phyloP scores from a whole-genome alignment of 2,888 invertebrate species.

The Lithosia quadra region DNA sequence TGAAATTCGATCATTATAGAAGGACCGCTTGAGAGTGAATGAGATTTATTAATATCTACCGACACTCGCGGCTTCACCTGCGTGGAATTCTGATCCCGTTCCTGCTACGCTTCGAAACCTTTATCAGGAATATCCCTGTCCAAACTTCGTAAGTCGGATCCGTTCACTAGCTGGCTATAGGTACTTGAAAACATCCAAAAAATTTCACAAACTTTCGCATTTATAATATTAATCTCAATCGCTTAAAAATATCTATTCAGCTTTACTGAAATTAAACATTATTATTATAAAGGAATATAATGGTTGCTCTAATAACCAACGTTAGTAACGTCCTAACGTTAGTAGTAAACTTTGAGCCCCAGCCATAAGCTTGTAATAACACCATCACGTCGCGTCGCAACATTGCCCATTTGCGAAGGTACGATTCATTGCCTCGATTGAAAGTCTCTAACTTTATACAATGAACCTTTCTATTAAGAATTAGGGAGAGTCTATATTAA shows the following conservation, averaged over 20 bases:
- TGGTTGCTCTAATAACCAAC: neutral
- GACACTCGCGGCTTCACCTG: no score
- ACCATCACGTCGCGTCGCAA: constrained; percentile 7
- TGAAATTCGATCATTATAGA: no score
- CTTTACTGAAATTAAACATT: neutral
- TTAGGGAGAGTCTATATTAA: constrained; percentile 13
- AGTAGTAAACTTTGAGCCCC: neutral
- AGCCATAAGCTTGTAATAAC: neutral
- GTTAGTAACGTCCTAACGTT: neutral
- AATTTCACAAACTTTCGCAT: no score
- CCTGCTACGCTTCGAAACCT: no score
- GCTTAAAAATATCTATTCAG: neutral
- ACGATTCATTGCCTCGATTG: constrained; percentile 15
- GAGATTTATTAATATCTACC: no score
- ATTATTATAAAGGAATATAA: neutral
- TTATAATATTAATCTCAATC: no score
- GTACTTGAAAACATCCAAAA: no score
- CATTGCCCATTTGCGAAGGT: constrained; percentile 4
- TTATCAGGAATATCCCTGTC: no score
- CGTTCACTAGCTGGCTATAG: no score
- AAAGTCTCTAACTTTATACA: constrained; percentile 20
- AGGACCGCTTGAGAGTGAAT: neutral
- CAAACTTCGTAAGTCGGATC: no score
- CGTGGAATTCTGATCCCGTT: no score
- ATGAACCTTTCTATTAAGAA: constrained; percentile 22